These are phyloP conservation scores for Ophion obscuratus DNA, from an alignment of 2,888 invertebrate genomes.

Conservation along the genomic window DNA sequence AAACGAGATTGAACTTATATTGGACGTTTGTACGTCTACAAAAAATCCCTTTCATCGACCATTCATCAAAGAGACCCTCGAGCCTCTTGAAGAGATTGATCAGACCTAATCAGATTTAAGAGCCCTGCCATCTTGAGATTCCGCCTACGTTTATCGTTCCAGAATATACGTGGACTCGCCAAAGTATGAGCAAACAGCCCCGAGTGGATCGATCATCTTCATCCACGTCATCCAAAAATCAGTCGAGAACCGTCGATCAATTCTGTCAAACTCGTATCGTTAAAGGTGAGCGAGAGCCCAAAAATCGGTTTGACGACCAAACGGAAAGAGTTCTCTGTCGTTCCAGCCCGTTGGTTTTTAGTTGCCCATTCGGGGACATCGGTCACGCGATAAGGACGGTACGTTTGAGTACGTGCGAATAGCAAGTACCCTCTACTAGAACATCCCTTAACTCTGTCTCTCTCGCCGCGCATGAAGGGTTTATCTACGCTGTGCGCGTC, in stretches of 20 bases:
- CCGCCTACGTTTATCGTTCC: background rate
- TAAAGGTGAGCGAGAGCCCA: background rate
- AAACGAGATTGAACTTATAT: too few species aligned
- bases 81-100: background rate
- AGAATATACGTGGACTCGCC: background rate
- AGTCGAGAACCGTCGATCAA: background rate
- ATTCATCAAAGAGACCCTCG: background rate
- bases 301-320: background rate
- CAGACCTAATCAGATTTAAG: background rate
- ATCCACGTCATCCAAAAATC: background rate
- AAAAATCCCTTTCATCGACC: background rate
- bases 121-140: background rate
- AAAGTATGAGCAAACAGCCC: background rate
- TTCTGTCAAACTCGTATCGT: background rate
- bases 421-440: conserved; percentile 2
- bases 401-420: conserved; percentile 4
- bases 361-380: background rate
- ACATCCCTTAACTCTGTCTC: background rate
- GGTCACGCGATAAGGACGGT: background rate
- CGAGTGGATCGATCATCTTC: background rate
- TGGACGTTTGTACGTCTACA: background rate
- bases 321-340: background rate
- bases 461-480: conserved; percentile 4
- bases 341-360: background rate
- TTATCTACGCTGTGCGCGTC: conserved; percentile 9